Percentiles rank a stretch among this genome's conserved stretches.
phyloP scores from a whole-genome alignment of 2,888 invertebrate species.

The Flexamia atlantica region DNA sequence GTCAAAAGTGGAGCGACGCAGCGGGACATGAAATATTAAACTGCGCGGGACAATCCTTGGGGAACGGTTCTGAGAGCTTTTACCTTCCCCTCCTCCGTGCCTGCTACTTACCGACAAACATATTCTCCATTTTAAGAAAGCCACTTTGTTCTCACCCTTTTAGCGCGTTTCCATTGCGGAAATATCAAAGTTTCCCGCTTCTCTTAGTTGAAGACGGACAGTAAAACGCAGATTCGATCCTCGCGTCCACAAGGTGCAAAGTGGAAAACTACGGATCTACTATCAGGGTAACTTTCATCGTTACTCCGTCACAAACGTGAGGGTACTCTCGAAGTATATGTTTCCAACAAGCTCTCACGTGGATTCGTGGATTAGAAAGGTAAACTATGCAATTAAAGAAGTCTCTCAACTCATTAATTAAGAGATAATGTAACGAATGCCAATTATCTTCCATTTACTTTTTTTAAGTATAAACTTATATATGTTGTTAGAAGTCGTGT shows the following conservation, averaged over 20 bases:
- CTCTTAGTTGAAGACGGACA: not conserved
- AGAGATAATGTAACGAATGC: too few relatives aligned
- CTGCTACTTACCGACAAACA: conserved; percentile 49
- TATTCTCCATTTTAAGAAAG: conserved; percentile 37
- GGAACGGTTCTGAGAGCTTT: conserved; percentile 54
- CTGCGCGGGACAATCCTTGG: conserved; percentile 47
- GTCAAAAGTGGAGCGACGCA: conserved; percentile 55
- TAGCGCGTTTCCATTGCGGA: conserved; percentile 23
- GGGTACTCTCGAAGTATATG: too few relatives aligned
- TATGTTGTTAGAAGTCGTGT: too few relatives aligned
- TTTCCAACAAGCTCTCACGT: too few relatives aligned
- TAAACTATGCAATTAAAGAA: too few relatives aligned
- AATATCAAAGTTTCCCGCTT: conserved; percentile 38
- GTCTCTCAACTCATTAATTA: too few relatives aligned
- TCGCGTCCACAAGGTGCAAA: not conserved
- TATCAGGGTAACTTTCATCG: too few relatives aligned
- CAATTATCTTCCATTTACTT: too few relatives aligned
- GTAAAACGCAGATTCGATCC: not conserved
- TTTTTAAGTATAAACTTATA: too few relatives aligned
- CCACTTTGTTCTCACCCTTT: conserved; percentile 45
- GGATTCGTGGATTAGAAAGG: too few relatives aligned
- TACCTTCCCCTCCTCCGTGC: conserved; percentile 1
- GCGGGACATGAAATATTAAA: conserved; percentile 59
- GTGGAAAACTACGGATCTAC: too few relatives aligned
- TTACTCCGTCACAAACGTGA: too few relatives aligned